These are phyloP conservation scores for Hecatera dysodea DNA, from an alignment of 2,888 invertebrate species.

Conservation along the genomic window DNA sequence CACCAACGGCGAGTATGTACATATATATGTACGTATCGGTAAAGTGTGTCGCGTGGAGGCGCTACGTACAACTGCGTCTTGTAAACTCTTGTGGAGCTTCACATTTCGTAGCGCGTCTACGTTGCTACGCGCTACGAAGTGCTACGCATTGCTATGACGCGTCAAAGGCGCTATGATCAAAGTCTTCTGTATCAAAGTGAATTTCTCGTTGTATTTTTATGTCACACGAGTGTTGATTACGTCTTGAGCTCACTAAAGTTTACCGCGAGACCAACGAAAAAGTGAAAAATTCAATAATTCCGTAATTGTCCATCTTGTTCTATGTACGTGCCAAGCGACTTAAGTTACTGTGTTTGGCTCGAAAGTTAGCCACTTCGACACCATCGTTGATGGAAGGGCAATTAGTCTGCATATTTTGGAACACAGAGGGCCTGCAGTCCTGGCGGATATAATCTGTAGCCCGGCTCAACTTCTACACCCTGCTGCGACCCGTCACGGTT, in stretches of 20 bases:
- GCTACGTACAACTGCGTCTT: slow-evolving; percentile 1
- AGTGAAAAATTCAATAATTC: too few relatives aligned
- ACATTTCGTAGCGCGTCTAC: slow-evolving; percentile 17
- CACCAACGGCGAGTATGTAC: too few relatives aligned
- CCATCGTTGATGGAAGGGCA: too few relatives aligned
- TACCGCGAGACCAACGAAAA: neutral
- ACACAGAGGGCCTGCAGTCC: too few relatives aligned
- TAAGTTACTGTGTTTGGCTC: too few relatives aligned
- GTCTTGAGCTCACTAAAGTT: neutral
- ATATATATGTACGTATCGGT: neutral
- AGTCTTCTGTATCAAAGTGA: slow-evolving; percentile 37
- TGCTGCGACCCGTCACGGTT: too few relatives aligned
- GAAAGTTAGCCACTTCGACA: too few relatives aligned
- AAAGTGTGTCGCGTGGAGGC: slow-evolving; percentile 13
- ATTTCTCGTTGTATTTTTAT: neutral
- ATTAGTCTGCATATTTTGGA: too few relatives aligned
- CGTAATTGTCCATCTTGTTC: too few relatives aligned
- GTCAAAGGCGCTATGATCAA: slow-evolving; percentile 38
- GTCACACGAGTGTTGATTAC: slow-evolving; percentile 1
- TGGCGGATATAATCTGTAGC: too few relatives aligned
- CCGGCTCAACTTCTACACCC: too few relatives aligned
- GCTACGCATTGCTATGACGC: slow-evolving; percentile 37
- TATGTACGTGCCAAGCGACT: too few relatives aligned
- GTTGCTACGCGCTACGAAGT: slow-evolving; percentile 30
- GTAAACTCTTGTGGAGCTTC: slow-evolving; percentile 28